phyloP scores from a whole-genome alignment of 2,113 vertebrate species.

The Ptyas mucosa region DNA sequence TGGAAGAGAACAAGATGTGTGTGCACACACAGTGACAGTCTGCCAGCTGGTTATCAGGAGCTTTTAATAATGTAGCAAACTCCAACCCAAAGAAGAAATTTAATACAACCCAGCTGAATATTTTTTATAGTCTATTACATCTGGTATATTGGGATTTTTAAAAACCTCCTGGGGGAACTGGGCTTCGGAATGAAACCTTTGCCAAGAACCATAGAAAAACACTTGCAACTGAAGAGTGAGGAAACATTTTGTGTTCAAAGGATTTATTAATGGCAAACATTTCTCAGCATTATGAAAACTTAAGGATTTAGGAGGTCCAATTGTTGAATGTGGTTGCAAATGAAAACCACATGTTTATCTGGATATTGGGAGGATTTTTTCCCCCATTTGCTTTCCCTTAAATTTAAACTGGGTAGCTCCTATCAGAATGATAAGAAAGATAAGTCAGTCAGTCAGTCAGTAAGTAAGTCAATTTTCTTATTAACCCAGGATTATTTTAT shows the following conservation, averaged over 20 bases:
- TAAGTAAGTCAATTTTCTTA: not conserved
- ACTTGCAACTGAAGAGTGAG: conserved; percentile 50
- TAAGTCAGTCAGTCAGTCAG: not conserved
- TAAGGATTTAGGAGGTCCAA: conserved; percentile 52
- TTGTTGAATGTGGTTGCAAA: conserved; percentile 40
- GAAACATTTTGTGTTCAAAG: conserved; percentile 62
- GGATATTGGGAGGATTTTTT: conserved; percentile 40
- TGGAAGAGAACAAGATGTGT: conserved; percentile 1
- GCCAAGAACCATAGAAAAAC: conserved; percentile 51
- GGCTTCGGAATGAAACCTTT: conserved; percentile 58
- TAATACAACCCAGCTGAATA: not conserved
- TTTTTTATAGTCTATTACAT: conserved; percentile 43
- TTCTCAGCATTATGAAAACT: conserved; percentile 58
- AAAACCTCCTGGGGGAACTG: conserved; percentile 44
- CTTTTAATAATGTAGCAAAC: conserved; percentile 38
- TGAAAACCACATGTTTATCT: conserved; percentile 45
- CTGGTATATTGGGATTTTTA: conserved; percentile 7
- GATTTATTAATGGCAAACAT: conserved; percentile 62
- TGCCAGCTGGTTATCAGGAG: conserved; percentile 32
- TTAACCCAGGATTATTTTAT: conserved; percentile 27
- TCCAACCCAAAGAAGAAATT: conserved; percentile 39
- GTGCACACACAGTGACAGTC: conserved; percentile 21
- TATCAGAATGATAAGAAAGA: conserved; percentile 37
- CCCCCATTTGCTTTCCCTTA: conserved; percentile 22
- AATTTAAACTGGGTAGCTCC: conserved; percentile 41